A percentile compares a stretch with the other conserved stretches of the same genome.
Conservation (phyloP, 2,888 invertebrate species). For the Phortica okadai region DNA sequence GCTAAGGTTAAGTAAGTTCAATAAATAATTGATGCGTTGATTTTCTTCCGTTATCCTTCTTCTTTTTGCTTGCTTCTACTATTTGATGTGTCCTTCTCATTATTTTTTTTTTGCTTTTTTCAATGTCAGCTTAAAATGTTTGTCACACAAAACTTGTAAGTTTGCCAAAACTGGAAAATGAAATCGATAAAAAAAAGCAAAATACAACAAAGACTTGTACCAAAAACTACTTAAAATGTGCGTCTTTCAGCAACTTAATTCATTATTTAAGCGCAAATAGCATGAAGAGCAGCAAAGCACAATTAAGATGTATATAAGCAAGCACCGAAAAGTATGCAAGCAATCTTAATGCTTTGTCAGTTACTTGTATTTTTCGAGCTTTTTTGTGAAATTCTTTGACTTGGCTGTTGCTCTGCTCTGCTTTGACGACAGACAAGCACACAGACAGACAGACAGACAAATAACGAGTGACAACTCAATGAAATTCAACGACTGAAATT, state of each 20-base stretch:
- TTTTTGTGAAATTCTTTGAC: background rate
- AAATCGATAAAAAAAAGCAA: background rate
- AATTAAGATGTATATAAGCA: background rate
- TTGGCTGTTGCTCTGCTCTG: background rate
- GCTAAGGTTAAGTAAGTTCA: slow-evolving; percentile 69
- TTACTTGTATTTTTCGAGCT: background rate
- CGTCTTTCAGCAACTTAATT: slow-evolving; percentile 51
- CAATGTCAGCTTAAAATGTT: slow-evolving; percentile 55
- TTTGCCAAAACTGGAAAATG: background rate
- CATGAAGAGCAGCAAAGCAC: background rate
- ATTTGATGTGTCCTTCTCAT: background rate
- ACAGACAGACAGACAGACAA: too few relatives aligned
- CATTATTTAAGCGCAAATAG: slow-evolving; percentile 23
- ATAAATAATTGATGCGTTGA: slow-evolving; percentile 59
- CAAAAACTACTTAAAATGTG: slow-evolving; percentile 16
- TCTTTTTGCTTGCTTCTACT: slow-evolving; percentile 32
- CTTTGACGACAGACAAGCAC: background rate
- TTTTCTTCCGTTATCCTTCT: slow-evolving; percentile 56
- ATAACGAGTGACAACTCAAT: background rate
- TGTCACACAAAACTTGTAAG: background rate
- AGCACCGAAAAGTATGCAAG: slow-evolving; percentile 10
- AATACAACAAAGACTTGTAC: slow-evolving; percentile 38
- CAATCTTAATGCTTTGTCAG: background rate
- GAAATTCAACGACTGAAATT: background rate
- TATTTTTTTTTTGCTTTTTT: slow-evolving; percentile 44